Evolutionary conservation across 2,113 vertebrate genomes (phyloP), one percentile per base, ranked within the genome.

Genomic region (Cairina moschata): DNA sequence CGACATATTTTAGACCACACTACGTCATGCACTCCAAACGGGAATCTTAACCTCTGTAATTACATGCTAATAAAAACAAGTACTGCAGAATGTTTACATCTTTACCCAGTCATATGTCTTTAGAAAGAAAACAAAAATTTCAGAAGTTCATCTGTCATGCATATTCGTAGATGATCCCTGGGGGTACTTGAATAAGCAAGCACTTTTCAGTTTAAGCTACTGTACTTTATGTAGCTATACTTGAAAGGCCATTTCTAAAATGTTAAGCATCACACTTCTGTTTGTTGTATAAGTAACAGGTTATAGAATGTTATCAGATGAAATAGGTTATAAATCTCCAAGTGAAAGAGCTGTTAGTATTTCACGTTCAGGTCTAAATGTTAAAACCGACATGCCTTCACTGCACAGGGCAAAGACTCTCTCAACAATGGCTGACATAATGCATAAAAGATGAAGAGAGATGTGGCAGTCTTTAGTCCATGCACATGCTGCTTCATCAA

Each of bases 1-100:
- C 83, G 36, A 73, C 5, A 28, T 74, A 58, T 75, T 94, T 91
- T 68, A 95, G 88, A 68, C 40, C 42, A 71, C 26, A 67, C 26
- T 88, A 87, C 79, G 73, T 42, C 72, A 82, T 72, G 78, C 21
- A 40, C 36, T 29, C 62, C 62, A 34, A 81, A 92, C 58, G 89
- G 86, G 69, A 90, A 83, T 78, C 75, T 96, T 90, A 91, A 81
- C 59, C 36, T 93, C 90, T 78, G 50, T 83, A 96, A 95, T 96
- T 94, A 92, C 72, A 86, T 81, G 81, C 58, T 95, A 88, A 86
- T 95, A 95, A 96, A 96, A 91, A 76, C 69, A 88, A 83, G 62
- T 95, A 96, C 75, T 86, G 75, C 83, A 91, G 72, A 91, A 90
- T 86, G 72, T 96, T 97, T 96, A 90, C 78, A 38, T 93, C 78